These are phyloP conservation scores for Equus przewalskii DNA, from an alignment of 2,113 vertebrate species.

Conservation along the genomic window DNA sequence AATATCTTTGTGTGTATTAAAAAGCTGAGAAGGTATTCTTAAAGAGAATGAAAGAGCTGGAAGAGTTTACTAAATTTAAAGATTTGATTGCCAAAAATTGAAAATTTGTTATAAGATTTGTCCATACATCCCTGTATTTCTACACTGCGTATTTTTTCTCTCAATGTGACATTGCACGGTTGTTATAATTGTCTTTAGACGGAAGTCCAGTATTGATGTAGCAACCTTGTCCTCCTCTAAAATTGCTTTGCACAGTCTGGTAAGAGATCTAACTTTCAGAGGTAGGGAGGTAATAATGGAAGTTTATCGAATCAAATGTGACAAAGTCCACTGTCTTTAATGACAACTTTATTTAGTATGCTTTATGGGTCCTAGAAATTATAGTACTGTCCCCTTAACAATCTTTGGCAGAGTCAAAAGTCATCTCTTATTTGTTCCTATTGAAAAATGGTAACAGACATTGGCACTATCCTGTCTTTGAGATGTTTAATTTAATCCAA, in stretches of 20 bases:
- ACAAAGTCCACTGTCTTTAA: constrained; percentile 71
- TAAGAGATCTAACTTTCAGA: constrained; percentile 82
- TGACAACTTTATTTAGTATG: constrained; percentile 62
- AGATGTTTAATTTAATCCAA: not conserved
- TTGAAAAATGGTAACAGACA: not conserved
- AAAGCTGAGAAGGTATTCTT: not conserved
- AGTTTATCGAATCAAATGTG: constrained; percentile 68
- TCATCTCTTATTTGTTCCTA: constrained; percentile 41
- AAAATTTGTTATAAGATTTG: constrained; percentile 65
- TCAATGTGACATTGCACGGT: not conserved
- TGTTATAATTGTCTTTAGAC: constrained; percentile 31
- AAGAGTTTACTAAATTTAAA: not conserved
- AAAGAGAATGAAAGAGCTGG: not conserved
- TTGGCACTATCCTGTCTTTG: not conserved
- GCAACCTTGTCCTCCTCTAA: constrained; percentile 78
- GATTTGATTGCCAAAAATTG: constrained; percentile 27
- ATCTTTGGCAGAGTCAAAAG: constrained; percentile 50
- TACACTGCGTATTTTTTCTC: constrained; percentile 38
- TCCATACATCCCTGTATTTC: constrained; percentile 56
- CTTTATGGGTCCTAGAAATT: constrained; percentile 57
- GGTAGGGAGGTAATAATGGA: constrained; percentile 76
- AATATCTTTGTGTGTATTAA: not conserved
- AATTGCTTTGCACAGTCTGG: constrained; percentile 82
- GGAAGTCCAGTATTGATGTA: constrained; percentile 77
- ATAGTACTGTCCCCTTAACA: constrained; percentile 25